Evolutionary conservation across 2,888 invertebrate species (phyloP).

Genomic region (Pemphredon lugubris): DNA sequence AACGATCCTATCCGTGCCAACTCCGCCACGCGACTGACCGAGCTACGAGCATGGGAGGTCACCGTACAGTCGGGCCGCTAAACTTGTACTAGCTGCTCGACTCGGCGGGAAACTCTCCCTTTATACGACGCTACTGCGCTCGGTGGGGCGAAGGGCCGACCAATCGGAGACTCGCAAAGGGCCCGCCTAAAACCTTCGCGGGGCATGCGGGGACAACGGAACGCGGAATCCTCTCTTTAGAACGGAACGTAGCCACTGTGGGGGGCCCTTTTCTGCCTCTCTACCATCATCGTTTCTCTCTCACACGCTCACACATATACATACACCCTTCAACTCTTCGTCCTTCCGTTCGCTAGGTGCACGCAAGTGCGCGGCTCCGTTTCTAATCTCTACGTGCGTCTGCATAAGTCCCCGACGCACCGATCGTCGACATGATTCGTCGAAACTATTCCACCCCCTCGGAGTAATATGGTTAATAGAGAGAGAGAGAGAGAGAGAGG

Average conservation of each 20-base stretch:
- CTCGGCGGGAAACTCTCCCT: constrained; percentile 19
- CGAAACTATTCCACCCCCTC: too few relatives aligned
- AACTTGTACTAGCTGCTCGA: constrained; percentile 28
- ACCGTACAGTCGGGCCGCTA: constrained; percentile 1
- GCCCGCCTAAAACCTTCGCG: constrained; percentile 71
- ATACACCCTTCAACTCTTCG: constrained; percentile 15
- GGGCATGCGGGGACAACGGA: constrained; percentile 39
- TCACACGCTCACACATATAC: background rate
- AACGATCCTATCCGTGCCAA: too few relatives aligned
- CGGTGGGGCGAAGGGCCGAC: constrained; percentile 64
- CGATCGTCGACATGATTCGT: background rate
- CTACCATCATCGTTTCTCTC: constrained; percentile 16
- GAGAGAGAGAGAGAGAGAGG: too few relatives aligned
- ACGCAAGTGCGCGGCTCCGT: constrained; percentile 22
- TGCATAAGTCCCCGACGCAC: too few relatives aligned
- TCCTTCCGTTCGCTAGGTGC: constrained; percentile 13
- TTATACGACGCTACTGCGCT: constrained; percentile 14
- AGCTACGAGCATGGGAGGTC: constrained; percentile 8
- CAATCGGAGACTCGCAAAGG: constrained; percentile 62
- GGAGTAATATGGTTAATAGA: too few relatives aligned
- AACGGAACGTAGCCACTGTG: constrained; percentile 36
- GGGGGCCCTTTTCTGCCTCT: constrained; percentile 53
- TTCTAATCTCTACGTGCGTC: background rate
- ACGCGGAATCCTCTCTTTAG: constrained; percentile 52
- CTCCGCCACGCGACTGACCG: background rate